phyloP scores from a whole-genome alignment of 1,140 invertebrate species.

The Saccostrea glomerata region DNA sequence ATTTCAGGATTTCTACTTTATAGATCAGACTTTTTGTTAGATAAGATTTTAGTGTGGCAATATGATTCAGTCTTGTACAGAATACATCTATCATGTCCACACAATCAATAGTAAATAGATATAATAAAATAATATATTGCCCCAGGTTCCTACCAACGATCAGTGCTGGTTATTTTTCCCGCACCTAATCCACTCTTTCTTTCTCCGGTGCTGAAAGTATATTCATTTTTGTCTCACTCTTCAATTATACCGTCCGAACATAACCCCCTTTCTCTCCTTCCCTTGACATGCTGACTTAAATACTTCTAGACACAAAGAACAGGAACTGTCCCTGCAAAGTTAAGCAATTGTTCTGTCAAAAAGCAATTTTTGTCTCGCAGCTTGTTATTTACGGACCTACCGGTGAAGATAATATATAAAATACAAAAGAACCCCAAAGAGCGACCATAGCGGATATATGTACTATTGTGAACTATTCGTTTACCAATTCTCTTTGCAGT shows the following conservation, averaged over 20 bases:
- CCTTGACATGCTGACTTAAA: not conserved
- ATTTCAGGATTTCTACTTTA: too few species aligned
- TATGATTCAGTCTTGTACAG: not conserved
- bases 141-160: not conserved
- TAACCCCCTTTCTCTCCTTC: not conserved
- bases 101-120: not conserved
- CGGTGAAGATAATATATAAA: not conserved
- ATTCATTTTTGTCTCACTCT: not conserved
- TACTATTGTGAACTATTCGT: not conserved
- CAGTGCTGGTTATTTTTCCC: constrained; percentile 7
- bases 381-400: not conserved
- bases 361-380: not conserved
- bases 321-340: not conserved
- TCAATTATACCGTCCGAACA: not conserved
- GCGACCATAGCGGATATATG: not conserved
- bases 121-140: constrained; percentile 9
- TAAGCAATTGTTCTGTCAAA: constrained; percentile 7
- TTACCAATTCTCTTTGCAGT: not conserved
- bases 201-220: not conserved
- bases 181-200: not conserved
- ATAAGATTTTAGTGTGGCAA: not conserved
- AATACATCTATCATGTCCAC: not conserved
- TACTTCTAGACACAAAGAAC: constrained; percentile 8
- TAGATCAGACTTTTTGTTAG: not conserved
- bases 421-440: not conserved